phyloP scores from a whole-genome alignment of 37 sponge, comb jelly and placozoan species.

The Ianthella basta region DNA sequence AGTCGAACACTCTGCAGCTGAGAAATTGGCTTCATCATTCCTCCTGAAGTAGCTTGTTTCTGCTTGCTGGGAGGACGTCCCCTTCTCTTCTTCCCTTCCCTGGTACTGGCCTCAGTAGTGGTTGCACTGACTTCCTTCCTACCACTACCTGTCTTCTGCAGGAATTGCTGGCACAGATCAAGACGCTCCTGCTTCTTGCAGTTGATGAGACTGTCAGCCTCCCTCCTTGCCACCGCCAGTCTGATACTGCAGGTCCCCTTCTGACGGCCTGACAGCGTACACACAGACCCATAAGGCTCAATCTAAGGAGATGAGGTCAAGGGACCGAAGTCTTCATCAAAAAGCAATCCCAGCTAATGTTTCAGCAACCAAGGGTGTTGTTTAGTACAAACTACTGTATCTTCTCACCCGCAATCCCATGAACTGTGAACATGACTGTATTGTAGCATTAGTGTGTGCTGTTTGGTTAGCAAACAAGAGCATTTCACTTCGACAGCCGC shows the following conservation, averaged over 20 bases:
- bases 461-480: too few relatives aligned
- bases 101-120: too few relatives aligned
- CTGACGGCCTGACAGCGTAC: neutral
- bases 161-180: neutral
- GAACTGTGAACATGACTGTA: too few relatives aligned
- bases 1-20: too few relatives aligned
- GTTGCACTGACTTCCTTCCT: neutral
- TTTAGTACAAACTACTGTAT: too few relatives aligned
- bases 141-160: neutral
- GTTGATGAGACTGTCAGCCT: slow-evolving; percentile 28
- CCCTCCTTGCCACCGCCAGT: slow-evolving; percentile 35
- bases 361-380: too few relatives aligned
- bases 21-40: too few relatives aligned
- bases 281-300: neutral
- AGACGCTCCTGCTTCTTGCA: slow-evolving; percentile 33
- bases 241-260: neutral
- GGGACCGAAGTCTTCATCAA: slow-evolving; percentile 4
- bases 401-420: too few relatives aligned
- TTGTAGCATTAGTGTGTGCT: too few relatives aligned
- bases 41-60: neutral
- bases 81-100: neutral
- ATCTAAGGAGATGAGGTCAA: neutral
- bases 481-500: too few relatives aligned
- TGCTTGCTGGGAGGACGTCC: slow-evolving; percentile 4
- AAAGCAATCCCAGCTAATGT: slow-evolving; percentile 1